Conservation (phyloP, 2,113 vertebrate species). For the Apeltes quadracus region DNA sequence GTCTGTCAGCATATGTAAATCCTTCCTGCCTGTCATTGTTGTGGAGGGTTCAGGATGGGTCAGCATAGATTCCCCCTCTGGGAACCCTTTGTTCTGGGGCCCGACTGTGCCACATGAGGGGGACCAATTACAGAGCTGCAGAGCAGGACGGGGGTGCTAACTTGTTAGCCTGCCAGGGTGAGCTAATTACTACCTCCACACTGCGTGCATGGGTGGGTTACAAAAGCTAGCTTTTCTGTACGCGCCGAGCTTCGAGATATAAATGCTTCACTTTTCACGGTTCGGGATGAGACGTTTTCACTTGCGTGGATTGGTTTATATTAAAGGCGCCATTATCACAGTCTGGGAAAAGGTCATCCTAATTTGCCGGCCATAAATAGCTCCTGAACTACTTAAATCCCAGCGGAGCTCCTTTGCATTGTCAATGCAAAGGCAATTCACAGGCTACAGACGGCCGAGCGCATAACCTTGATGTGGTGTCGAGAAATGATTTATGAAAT, state of each 20-base stretch:
- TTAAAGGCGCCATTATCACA: conserved; percentile 42
- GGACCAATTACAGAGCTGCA: conserved; percentile 79
- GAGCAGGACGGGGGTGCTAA: conserved; percentile 79
- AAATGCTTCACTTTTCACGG: conserved; percentile 5
- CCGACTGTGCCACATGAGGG: conserved; percentile 82
- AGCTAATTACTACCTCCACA: conserved; percentile 82
- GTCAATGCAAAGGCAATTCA: conserved; percentile 70
- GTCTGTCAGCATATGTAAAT: conserved; percentile 82
- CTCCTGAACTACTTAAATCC: conserved; percentile 45
- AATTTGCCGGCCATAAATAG: conserved; percentile 61
- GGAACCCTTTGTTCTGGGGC: conserved; percentile 82
- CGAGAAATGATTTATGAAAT: conserved; percentile 77
- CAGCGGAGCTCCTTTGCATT: conserved; percentile 56
- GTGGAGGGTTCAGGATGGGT: conserved; percentile 77
- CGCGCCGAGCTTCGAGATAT: not conserved
- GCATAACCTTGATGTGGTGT: conserved; percentile 74
- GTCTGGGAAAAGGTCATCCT: conserved; percentile 60
- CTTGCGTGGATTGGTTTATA: conserved; percentile 26
- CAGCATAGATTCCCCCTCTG: conserved; percentile 76
- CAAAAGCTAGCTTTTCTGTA: conserved; percentile 38
- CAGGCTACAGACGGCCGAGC: conserved; percentile 60
- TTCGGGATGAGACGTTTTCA: conserved; percentile 9
- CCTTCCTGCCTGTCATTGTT: conserved; percentile 80
- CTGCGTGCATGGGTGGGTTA: conserved; percentile 30
- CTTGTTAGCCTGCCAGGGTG: conserved; percentile 77